phyloP scores from a whole-genome alignment of 2,888 invertebrate species.

The Aradus depressus region DNA sequence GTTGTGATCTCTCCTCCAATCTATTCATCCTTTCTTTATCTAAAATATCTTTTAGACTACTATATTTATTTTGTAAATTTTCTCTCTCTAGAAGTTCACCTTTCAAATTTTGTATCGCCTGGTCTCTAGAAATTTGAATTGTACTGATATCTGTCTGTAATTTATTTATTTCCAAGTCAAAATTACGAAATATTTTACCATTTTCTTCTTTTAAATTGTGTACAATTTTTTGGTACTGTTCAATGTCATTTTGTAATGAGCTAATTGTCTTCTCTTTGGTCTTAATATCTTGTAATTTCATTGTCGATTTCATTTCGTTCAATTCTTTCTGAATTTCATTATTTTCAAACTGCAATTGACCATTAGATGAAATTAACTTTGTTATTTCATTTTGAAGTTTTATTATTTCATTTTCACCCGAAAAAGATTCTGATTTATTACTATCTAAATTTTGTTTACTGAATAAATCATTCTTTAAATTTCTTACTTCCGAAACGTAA shows the following conservation, averaged over 20 bases:
- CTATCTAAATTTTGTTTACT: neutral
- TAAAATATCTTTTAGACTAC: slow-evolving; percentile 30
- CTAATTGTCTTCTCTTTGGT: slow-evolving; percentile 11
- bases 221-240: slow-evolving; percentile 2
- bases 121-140: slow-evolving; percentile 28
- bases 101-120: slow-evolving; percentile 30
- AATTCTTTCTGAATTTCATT: slow-evolving; percentile 27
- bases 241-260: slow-evolving; percentile 6
- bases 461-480: slow-evolving; percentile 17
- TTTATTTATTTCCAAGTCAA: slow-evolving; percentile 6
- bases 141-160: slow-evolving; percentile 7
- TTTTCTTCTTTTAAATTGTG: slow-evolving; percentile 8
- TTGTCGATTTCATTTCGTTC: slow-evolving; percentile 1
- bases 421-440: slow-evolving; percentile 33
- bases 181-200: slow-evolving; percentile 5
- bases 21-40: slow-evolving; percentile 35
- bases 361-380: slow-evolving; percentile 17
- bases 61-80: slow-evolving; percentile 22
- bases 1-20: neutral
- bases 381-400: slow-evolving; percentile 31
- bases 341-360: slow-evolving; percentile 33
- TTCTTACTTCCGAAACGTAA: slow-evolving; percentile 13
- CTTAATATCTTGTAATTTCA: neutral
- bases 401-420: slow-evolving; percentile 34
- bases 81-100: slow-evolving; percentile 31